phyloP scores from a whole-genome alignment of 2,888 invertebrate species.

The Helleia helle region DNA sequence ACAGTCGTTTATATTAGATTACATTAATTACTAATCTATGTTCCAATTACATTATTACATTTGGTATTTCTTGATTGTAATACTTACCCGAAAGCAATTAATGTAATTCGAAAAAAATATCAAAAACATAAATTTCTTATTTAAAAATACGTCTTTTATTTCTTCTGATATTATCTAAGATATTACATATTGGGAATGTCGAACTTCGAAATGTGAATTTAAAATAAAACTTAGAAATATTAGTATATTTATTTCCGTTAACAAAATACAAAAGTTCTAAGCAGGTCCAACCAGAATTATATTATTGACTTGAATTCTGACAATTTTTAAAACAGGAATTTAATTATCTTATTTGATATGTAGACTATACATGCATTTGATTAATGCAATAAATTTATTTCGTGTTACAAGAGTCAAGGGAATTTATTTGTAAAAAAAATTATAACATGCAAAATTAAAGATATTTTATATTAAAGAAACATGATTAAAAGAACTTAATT shows the following conservation, averaged over 20 bases:
- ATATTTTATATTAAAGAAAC: too few species aligned
- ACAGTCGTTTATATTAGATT: conserved; percentile 47
- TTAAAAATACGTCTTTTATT: neutral
- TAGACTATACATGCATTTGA: too few species aligned
- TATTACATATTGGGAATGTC: neutral
- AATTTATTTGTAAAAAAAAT: too few species aligned
- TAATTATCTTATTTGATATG: too few species aligned
- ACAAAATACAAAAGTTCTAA: conserved; percentile 52
- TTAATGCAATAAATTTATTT: too few species aligned
- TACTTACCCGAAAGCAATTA: conserved; percentile 42
- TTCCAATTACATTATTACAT: conserved; percentile 16
- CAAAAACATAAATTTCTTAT: conserved; percentile 36
- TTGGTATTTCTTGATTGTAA: conserved; percentile 47
- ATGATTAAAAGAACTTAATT: conserved; percentile 7
- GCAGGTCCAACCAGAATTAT: too few species aligned
- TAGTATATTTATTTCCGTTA: conserved; percentile 57
- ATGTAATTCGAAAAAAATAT: conserved; percentile 57
- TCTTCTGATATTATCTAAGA: neutral
- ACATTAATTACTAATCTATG: conserved; percentile 50
- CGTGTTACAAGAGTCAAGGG: too few species aligned
- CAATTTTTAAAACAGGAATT: conserved; percentile 22
- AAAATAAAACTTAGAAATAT: conserved; percentile 63
- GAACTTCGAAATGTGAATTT: conserved; percentile 36
- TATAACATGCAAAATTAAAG: too few species aligned
- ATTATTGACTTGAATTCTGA: too few species aligned